Base-by-base conservation (phyloP, 2,797 vertebrate species). In the Ctenochaetus hawaiiensis region DNA sequence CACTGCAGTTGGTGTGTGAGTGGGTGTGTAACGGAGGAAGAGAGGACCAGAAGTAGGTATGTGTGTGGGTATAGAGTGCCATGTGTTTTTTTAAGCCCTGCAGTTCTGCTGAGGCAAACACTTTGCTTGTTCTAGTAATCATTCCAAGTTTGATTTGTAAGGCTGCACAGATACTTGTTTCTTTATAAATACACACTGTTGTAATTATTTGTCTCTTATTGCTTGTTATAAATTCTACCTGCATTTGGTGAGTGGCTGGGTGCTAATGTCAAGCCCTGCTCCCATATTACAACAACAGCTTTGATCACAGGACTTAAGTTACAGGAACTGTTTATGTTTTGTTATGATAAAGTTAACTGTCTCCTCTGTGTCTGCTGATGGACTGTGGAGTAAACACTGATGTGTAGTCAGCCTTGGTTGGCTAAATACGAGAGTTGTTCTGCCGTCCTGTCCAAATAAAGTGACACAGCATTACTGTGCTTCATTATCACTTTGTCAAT, bases 401-500 rank as follows among this genome's bases (percentile, higher is more conserved):
- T 57, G 51, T 79, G 62, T 66, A 45, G 39, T 61, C 49, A 43
- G 60, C 34, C 58, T 75, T 48, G 37, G 12, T 10, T 39, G 37
- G 30, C 20, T 81, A 64, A 83, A 83, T 72, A 75, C 49, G 57
- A 56, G 34, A 48, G 22, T 77, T 76, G 43, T 51, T 72, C 30
- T 65, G 39, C 14, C 20, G 16, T 72, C 48, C 49, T 73, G 26
- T 69, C 47, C 65, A 60, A 72, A 83, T 58, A 69, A 48, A 78
- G 79, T 72, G 65, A 67, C 47, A 70, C 62, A 41, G 51, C 52
- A 34, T 60, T 17, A 39, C 23, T 18, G 30, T 17, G n/a, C 51
- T 72, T 80, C 49, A 63, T 86, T 65, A 83, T 85, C 81, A 85
- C 56, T 84, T 81, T 80, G 75, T 83, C 84, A 80, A 76, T 79